Conservation (phyloP, 2,113 vertebrate genomes). For the Spea multiplicata region DNA sequence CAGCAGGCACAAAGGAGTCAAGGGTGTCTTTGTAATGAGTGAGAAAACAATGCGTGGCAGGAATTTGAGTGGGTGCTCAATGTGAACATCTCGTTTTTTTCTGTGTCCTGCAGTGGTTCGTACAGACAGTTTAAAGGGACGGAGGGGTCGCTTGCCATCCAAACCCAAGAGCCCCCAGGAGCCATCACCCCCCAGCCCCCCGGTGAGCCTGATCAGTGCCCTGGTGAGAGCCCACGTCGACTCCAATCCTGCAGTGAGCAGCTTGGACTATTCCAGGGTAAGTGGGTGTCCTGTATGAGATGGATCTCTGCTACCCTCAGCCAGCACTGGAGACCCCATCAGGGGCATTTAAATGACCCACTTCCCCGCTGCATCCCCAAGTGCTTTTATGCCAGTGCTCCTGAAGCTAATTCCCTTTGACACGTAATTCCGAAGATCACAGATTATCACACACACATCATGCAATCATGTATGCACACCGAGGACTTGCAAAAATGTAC, state of each 20-base stretch:
- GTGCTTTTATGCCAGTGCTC: too few species aligned
- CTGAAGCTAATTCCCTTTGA: too few species aligned
- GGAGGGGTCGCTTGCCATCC: conserved; percentile 93
- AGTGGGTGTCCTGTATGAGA: conserved; percentile 59
- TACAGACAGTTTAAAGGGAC: conserved; percentile 94
- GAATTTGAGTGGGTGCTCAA: conserved; percentile 39
- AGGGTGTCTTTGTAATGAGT: background rate
- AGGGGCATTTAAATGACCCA: background rate
- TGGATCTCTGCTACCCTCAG: background rate
- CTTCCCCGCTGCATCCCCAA: conserved; percentile 52
- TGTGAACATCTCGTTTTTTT: conserved; percentile 27
- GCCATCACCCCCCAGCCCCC: conserved; percentile 90
- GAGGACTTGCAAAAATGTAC: too few species aligned
- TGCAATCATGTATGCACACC: too few species aligned
- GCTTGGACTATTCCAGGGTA: conserved; percentile 96
- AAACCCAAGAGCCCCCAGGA: conserved; percentile 99
- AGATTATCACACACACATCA: too few species aligned
- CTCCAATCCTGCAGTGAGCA: conserved; percentile 97
- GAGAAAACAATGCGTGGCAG: conserved; percentile 10
- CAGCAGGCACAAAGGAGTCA: conserved; percentile 11
- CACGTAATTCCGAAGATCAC: too few species aligned
- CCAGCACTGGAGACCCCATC: conserved; percentile 10
- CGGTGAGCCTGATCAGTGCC: conserved; percentile 96
- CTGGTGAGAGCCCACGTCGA: conserved; percentile 96
- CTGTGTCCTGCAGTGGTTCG: conserved; percentile 81